Percentiles rank a stretch among this genome's conserved stretches.
phyloP scores from a whole-genome alignment of 2,113 vertebrate species.

The Otolemur garnettii region DNA sequence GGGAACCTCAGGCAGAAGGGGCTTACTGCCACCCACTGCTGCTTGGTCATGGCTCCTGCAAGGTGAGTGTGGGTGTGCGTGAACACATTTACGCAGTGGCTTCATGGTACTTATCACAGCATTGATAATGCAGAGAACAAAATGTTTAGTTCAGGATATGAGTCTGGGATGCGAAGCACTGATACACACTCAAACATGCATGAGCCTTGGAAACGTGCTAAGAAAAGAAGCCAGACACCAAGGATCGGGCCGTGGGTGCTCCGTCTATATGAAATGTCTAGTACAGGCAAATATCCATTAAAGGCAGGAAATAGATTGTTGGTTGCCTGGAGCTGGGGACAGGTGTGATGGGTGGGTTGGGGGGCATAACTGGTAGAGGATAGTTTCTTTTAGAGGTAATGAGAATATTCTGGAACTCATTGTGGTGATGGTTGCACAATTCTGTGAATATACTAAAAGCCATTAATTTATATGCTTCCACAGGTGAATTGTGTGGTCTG shows the following conservation, averaged over 20 bases:
- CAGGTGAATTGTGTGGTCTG: neutral
- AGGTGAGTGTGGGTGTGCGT: rapidly evolving
- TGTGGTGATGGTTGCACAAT: neutral
- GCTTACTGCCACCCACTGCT: neutral
- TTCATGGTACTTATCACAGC: neutral
- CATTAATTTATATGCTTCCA: neutral
- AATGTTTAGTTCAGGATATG: neutral
- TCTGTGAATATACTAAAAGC: neutral
- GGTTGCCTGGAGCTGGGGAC: neutral
- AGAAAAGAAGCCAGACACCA: neutral
- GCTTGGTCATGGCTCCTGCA: neutral
- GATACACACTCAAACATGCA: neutral
- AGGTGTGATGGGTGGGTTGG: rapidly evolving
- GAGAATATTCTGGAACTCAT: neutral
- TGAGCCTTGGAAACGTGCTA: neutral
- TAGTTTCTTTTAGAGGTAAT: neutral
- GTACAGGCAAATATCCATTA: neutral
- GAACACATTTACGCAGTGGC: too few species aligned
- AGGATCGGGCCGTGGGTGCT: rapidly evolving
- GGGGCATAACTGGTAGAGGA: neutral
- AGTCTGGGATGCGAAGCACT: neutral
- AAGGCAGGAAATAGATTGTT: neutral
- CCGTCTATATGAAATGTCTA: neutral
- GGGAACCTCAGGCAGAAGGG: neutral
- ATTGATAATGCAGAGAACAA: neutral